Evolutionary conservation across 2,888 invertebrate species (phyloP), one percentile per base, ranked within the genome.

Genomic region (Melanophora roralis): DNA sequence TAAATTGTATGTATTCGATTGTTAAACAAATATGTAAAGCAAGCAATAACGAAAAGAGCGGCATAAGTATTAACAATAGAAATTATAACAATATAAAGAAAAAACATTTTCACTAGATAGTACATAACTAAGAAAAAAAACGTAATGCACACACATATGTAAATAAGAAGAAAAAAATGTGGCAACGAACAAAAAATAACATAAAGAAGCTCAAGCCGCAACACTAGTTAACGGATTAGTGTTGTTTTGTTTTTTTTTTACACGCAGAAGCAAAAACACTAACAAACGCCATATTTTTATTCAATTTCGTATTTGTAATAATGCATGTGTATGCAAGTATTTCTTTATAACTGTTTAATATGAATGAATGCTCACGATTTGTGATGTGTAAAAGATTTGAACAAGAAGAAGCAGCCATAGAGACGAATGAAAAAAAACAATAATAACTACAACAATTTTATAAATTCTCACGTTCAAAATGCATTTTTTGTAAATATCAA

Each of bases 381-480:
- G 43, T 45, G 6, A 27, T 27, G 27, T 27, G 27, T n/a, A n/a
- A n/a, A 6, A 27, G 27, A 27, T 27, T 27, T 27, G 6, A 27
- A 27, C 27, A 27, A 27, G 4, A 27, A 27, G 27, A 27, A 27
- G 27, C 27, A 27, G 27, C 27, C 27, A 27, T 27, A 27, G 27
- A 51, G 6, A 27, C 12, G 3, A 53, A 71, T 3, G n/a, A n/a
- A n/a, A n/a, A 55, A 55, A 19, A 57, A 27, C 36, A 64, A 57
- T 32, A 75, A 68, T 62, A 55, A 68, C 55, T 47, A 62, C 38
- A 68, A 75, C 40, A 55, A 69, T 55, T 76, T 62, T 27, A 68
- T 45, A 76, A 80, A 72, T 80, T 80, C 80, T 76, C 80, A 80
- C 80, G 80, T 80, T 80, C 67, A 64, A 62, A 80, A 76, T 80